These are phyloP conservation scores for Callithrix jacchus DNA, from an alignment of 2,113 vertebrate genomes.

Conservation along the genomic window DNA sequence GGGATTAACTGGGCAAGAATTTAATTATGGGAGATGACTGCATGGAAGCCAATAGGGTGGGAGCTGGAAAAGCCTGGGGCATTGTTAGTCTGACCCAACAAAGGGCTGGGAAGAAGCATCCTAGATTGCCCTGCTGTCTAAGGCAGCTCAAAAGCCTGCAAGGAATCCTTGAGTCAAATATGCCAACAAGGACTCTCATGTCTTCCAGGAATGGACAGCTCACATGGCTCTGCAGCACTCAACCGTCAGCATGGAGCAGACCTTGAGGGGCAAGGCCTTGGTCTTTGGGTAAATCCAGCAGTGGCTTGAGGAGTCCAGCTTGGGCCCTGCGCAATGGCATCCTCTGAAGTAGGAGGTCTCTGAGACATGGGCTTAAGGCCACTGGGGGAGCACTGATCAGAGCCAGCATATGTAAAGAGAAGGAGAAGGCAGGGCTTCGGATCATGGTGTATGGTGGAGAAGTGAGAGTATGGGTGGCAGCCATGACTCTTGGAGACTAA, in stretches of 20 bases:
- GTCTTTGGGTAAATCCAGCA: background rate
- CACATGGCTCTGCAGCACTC: background rate
- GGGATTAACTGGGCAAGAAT: background rate
- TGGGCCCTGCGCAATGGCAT: background rate
- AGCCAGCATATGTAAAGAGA: background rate
- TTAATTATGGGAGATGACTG: background rate
- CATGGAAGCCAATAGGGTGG: background rate
- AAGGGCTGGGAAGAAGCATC: accelerated
- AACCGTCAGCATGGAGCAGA: background rate
- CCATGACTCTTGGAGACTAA: background rate
- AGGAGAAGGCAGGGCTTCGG: too few relatives aligned
- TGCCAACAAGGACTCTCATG: accelerated
- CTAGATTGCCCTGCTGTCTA: accelerated
- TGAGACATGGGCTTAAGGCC: background rate
- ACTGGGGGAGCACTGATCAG: background rate
- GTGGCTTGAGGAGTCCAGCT: too few relatives aligned
- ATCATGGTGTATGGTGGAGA: background rate
- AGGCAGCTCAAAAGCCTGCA: background rate
- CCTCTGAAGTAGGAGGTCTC: background rate
- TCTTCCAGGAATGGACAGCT: background rate
- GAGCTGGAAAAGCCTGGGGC: background rate
- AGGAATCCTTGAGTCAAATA: background rate
- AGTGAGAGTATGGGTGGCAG: background rate
- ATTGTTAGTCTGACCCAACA: accelerated
- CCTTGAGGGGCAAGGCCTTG: background rate